phyloP scores from a whole-genome alignment of 2,113 vertebrate genomes.

The Falcunculus frontatus region DNA sequence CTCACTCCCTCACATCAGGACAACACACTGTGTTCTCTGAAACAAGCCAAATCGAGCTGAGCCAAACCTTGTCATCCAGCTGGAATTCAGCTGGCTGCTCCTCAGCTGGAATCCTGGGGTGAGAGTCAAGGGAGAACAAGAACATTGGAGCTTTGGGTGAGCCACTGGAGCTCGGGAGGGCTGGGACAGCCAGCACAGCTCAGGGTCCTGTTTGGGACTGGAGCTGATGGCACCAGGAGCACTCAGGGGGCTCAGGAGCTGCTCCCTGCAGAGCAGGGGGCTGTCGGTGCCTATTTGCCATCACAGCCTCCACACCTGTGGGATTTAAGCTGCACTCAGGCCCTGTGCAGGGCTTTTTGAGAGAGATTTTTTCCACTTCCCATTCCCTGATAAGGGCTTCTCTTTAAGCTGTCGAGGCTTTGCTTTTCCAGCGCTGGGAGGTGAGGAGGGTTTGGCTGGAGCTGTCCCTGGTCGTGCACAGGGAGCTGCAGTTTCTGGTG shows the following conservation, averaged over 20 bases:
- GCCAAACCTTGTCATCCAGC: not conserved
- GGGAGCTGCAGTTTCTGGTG: not conserved
- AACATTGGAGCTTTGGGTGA: rapidly evolving
- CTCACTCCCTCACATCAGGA: not conserved
- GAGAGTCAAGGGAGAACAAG: not conserved
- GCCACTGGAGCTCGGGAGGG: rapidly evolving
- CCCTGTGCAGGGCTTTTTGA: not conserved
- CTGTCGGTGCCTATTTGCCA: not conserved
- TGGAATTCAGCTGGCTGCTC: not conserved
- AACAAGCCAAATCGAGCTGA: not conserved
- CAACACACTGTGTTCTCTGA: not conserved
- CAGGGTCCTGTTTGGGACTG: rapidly evolving
- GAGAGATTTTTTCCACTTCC: not conserved
- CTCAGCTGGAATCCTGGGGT: not conserved
- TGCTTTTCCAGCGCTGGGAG: not conserved
- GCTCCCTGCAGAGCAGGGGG: not conserved
- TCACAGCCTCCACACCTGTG: not conserved
- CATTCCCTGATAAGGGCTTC: not conserved
- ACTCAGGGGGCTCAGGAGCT: not conserved
- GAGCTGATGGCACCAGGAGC: not conserved
- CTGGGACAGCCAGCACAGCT: not conserved
- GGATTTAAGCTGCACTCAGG: not conserved
- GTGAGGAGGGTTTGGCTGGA: not conserved
- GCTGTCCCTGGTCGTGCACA: rapidly evolving
- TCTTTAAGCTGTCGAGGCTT: not conserved